phyloP scores from a whole-genome alignment of 2,888 invertebrate genomes.

The Tolmerus cingulatus region DNA sequence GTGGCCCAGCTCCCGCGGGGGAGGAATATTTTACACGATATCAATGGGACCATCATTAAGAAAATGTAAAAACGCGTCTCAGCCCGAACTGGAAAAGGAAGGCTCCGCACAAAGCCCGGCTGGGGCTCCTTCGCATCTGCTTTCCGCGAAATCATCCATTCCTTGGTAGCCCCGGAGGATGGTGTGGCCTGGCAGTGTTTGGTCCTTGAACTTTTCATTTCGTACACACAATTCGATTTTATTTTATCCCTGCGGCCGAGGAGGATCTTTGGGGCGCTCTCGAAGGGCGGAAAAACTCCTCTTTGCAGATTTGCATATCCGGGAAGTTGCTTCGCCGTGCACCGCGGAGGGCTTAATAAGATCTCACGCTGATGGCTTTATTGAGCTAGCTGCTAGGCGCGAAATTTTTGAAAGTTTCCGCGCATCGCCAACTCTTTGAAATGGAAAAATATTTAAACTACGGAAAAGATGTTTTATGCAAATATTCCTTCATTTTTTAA shows the following conservation, averaged over 20 bases:
- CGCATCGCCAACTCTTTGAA: not conserved
- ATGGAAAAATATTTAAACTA: constrained; percentile 1
- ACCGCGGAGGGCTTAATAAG: constrained; percentile 8
- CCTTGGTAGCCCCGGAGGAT: not conserved
- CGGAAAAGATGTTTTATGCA: not conserved
- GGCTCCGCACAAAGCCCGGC: not conserved
- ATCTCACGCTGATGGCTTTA: constrained; percentile 4
- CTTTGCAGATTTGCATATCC: not conserved
- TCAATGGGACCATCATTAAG: constrained; percentile 32
- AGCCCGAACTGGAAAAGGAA: not conserved
- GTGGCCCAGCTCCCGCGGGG: not conserved
- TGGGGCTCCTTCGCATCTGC: not conserved
- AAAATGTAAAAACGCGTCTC: constrained; percentile 18
- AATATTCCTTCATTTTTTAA: not conserved
- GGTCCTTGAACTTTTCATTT: constrained; percentile 31
- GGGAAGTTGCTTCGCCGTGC: not conserved
- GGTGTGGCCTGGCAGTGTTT: constrained; percentile 7
- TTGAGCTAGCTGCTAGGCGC: not conserved
- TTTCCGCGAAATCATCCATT: not conserved
- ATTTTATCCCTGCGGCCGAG: not conserved
- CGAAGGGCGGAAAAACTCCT: not conserved
- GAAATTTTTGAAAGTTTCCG: not conserved
- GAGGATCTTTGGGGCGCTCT: not conserved
- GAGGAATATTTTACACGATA: constrained; percentile 25
- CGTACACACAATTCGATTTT: constrained; percentile 14